Evolutionary conservation across 1,140 invertebrate species (phyloP), one percentile per base, ranked within the genome.

Genomic region (Augochlora pura): DNA sequence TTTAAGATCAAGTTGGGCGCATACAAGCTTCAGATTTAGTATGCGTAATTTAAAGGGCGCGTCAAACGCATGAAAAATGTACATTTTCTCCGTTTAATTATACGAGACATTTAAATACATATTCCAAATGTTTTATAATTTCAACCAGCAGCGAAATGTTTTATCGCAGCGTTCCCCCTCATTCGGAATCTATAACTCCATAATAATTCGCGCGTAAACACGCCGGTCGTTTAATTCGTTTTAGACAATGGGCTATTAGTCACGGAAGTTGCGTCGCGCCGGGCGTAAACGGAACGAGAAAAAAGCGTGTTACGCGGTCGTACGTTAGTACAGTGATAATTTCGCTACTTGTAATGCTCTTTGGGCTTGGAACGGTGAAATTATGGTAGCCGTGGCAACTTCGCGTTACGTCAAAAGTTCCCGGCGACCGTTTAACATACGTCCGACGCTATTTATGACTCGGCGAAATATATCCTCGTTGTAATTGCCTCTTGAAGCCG

Each of bases 371-470:
- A 39, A 76, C 80, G 72, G 71, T 63, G 54, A 74, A 86, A 86
- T 86, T 85, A 86, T 80, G 72, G 80, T 80, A 54, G 69, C 68
- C 46, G 32, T 5, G 80, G 63, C 82, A 85, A 86, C 80, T 85
- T 86, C 64, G 71, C 76, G 79, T 62, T 86, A 76, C 82, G 83
- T 86, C 83, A 80, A 85, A 86, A 86, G 76, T 86, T 86, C 82
- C 66, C 23, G 54, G 42, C 72, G 68, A 62, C 66, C 85, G 80
- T 86, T 86, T 85, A 86, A 83, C 85, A 86, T 85, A 86, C 74
- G 77, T 85, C 73, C 62, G 52, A 57, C 54, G 54, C 57, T 86
- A 86, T 86, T 86, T 86, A 86, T 78, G 73, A 75, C 25, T 69
- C 81, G 38, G 71, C 63, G 73, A 83, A 75, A 83, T 86, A 86